Evolutionary conservation across 2,888 invertebrate species (phyloP), one percentile per base, ranked within the genome.

Genomic region (Teinopalpus imperialis): DNA sequence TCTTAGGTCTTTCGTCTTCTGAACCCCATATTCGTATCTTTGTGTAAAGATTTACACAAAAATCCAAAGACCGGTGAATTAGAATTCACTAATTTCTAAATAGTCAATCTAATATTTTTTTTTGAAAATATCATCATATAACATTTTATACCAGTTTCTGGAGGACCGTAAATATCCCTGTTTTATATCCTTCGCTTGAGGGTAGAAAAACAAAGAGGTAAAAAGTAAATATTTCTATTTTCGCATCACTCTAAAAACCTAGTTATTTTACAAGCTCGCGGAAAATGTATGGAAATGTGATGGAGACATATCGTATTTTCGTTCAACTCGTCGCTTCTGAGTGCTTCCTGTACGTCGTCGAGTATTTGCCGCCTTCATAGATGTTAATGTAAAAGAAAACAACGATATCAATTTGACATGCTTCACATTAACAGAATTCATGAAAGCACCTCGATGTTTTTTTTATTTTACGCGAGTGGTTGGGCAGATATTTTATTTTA

Each of bases 251-350:
- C 36, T n/a, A 30, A 24, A 37, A 30, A 36, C 24, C 6, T 21
- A 18, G 35, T 43, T 23, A 43, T 9, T 35, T 35, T 35, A 14
- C 27, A 10, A 14, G n/a, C 12, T 23, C 18, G 34, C 12, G 16
- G 12, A 24, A 43, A 79, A 79, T 76, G 70, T 83, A 82, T 81
- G 78, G 73, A 74, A 85, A 83, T 81, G 75, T 74, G 76, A 85
- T 79, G 80, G 81, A 78, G 80, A 79, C 74, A 73, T 78, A 81
- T 81, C 73, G 79, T 67, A 72, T 77, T 77, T 74, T 69, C 69
- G 59, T 39, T 34, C 32, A 26, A 32, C 67, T 65, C 69, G 63
- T 66, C 69, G 61, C 65, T 51, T 36, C 74, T 62, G 71, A 75
- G 77, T 75, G 75, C 70, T 73, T 60, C 63, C 61, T 59, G 64